phyloP scores from a whole-genome alignment of 2,113 vertebrate species.

The Anhinga anhinga region DNA sequence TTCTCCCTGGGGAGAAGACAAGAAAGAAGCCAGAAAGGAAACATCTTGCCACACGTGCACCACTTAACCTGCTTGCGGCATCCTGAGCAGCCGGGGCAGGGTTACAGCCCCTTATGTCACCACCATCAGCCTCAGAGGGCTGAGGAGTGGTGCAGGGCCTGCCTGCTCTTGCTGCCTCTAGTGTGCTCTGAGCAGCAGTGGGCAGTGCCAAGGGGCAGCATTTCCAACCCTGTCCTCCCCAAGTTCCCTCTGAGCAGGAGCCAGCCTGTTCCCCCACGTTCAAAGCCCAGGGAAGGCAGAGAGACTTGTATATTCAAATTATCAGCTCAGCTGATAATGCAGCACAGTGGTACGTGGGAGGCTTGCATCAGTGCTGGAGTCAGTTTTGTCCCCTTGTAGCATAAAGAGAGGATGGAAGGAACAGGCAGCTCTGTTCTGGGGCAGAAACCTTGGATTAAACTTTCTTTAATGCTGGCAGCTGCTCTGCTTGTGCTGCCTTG shows the following conservation, averaged over 20 bases:
- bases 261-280: background rate
- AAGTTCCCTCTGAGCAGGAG: background rate
- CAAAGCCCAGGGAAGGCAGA: background rate
- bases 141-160: background rate
- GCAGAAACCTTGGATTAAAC: background rate
- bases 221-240: background rate
- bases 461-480: background rate
- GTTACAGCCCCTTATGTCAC: background rate
- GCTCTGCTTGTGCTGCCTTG: background rate
- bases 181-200: background rate
- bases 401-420: background rate
- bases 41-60: background rate
- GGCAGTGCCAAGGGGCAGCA: background rate
- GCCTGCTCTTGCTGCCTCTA: background rate
- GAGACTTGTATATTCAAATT: background rate
- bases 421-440: background rate
- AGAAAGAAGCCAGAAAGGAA: background rate
- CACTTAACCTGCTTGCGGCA: constrained; percentile 24
- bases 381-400: background rate
- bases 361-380: background rate
- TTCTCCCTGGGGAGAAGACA: background rate
- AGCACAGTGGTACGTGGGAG: background rate
- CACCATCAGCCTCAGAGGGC: background rate
- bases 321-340: background rate
- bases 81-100: background rate